Evolutionary conservation across 2,113 vertebrate genomes (phyloP).

Genomic region (Dolichotis patagonum): DNA sequence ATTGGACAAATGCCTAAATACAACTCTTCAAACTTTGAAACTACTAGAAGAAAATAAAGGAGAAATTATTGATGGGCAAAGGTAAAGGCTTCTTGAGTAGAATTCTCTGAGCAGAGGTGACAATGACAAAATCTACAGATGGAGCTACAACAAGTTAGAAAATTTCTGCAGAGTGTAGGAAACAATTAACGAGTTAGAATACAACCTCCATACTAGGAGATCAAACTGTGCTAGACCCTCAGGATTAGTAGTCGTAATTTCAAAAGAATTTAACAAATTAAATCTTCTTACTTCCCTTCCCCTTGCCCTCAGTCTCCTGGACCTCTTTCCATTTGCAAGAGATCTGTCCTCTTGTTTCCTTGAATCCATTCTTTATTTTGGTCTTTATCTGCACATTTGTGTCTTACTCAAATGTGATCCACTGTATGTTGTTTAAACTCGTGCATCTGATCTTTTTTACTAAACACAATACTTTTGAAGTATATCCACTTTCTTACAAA

Average conservation of each 20-base stretch:
- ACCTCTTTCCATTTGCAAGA: background rate
- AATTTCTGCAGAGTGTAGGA: background rate
- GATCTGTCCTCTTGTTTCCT: background rate
- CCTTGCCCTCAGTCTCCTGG: background rate
- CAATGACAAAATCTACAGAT: background rate
- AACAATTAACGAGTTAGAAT: background rate
- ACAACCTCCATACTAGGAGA: background rate
- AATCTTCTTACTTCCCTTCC: background rate
- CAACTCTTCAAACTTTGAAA: background rate
- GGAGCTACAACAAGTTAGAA: background rate
- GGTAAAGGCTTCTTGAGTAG: background rate
- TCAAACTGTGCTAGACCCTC: background rate
- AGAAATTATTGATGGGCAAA: background rate
- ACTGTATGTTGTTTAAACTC: background rate
- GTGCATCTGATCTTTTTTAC: background rate
- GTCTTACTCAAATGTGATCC: too few relatives aligned
- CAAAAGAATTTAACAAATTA: background rate
- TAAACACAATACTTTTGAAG: background rate
- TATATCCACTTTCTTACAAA: background rate
- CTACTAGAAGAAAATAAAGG: background rate
- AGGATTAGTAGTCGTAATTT: background rate
- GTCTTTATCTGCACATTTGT: background rate
- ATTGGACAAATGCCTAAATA: background rate
- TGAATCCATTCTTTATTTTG: background rate
- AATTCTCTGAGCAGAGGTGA: background rate